Evolutionary conservation across 2,797 vertebrate species (phyloP).

Genomic region (Dendrocincla fuliginosa): DNA sequence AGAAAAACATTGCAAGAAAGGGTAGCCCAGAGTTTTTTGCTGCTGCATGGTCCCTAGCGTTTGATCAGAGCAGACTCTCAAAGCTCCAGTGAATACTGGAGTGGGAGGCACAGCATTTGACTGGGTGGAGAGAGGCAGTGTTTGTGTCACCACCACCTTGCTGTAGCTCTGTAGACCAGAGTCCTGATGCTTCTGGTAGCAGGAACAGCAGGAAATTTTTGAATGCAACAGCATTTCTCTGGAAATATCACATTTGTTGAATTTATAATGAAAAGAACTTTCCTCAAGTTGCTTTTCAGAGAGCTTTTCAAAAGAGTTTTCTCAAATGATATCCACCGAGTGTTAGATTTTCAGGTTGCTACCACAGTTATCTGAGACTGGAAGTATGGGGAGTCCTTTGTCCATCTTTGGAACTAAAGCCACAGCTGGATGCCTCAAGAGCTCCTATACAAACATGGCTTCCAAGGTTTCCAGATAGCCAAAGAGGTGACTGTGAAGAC

Average conservation of each 20-base stretch:
- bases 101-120: not conserved
- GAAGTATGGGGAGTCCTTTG: not conserved
- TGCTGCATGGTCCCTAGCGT: not conserved
- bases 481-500: not conserved
- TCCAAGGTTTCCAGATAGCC: not conserved
- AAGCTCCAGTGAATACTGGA: not conserved
- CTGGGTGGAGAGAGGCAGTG: not conserved
- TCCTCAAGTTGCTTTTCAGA: not conserved
- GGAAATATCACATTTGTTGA: not conserved
- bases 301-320: not conserved
- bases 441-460: not conserved
- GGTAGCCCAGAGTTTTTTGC: not conserved
- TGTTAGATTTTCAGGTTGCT: not conserved
- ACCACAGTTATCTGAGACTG: not conserved
- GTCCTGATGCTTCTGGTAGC: not conserved
- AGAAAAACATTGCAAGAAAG: not conserved
- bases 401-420: not conserved
- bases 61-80: not conserved
- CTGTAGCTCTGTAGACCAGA: not conserved
- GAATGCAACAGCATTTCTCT: not conserved
- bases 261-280: not conserved
- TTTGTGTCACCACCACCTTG: too few relatives aligned
- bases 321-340: rapidly evolving
- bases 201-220: not conserved
- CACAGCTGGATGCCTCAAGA: not conserved